Percentiles rank a stretch among this genome's conserved stretches.
These are phyloP conservation scores for Pachymerium ferrugineum DNA, from an alignment of 2,888 invertebrate species.

Conservation along the genomic window DNA sequence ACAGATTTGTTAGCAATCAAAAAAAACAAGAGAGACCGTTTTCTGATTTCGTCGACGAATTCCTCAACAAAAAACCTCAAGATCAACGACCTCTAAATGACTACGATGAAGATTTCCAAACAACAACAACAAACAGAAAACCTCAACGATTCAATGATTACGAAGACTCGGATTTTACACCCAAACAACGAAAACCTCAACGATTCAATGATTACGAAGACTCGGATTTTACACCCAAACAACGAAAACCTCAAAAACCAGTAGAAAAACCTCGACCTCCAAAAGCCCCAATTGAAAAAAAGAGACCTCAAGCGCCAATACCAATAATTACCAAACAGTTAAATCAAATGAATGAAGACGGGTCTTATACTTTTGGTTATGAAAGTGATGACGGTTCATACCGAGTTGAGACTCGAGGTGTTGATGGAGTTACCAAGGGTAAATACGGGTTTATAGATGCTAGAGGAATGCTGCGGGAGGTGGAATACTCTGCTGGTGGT, in stretches of 20 bases:
- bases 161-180: no score
- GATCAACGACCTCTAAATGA: no score
- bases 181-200: no score
- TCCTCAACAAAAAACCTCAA: no score
- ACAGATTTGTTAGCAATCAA: neutral
- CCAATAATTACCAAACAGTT: slow-evolving; percentile 64
- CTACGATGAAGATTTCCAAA: slow-evolving; percentile 10
- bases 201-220: no score
- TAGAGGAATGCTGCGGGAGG: slow-evolving; percentile 69
- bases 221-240: no score
- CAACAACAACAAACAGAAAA: no score
- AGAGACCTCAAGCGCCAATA: slow-evolving; percentile 33
- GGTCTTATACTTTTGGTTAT: slow-evolving; percentile 76
- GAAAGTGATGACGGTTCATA: slow-evolving; percentile 80
- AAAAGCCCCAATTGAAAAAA: no score
- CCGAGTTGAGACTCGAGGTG: slow-evolving; percentile 77
- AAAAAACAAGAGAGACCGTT: neutral
- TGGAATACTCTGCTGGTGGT: slow-evolving; percentile 64
- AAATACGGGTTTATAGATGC: slow-evolving; percentile 76
- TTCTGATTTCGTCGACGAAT: no score
- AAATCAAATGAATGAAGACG: slow-evolving; percentile 71
- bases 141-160: no score
- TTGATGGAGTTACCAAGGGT: slow-evolving; percentile 77
- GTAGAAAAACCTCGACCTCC: no score
- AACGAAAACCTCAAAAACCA: neutral